Conservation (phyloP, 2,888 invertebrate species). For the Neoscelio sp. region DNA sequence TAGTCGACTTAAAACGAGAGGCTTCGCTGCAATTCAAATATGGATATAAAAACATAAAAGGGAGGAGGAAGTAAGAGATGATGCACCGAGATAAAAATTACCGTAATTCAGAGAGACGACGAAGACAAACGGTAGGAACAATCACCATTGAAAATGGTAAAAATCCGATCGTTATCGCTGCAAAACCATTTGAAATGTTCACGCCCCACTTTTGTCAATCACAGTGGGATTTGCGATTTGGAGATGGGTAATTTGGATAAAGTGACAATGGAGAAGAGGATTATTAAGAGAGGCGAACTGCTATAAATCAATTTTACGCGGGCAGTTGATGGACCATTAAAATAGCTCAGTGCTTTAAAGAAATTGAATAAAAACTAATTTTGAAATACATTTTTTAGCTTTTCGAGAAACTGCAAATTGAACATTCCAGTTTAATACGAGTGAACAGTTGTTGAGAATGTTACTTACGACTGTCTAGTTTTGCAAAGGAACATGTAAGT, state of each 20-base stretch:
- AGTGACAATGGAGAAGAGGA: slow-evolving; percentile 4
- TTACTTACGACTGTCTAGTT: slow-evolving; percentile 47
- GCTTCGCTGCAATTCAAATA: slow-evolving; percentile 35
- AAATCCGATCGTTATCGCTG: slow-evolving; percentile 67
- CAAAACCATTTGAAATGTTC: slow-evolving; percentile 62
- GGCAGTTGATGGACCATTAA: slow-evolving; percentile 12
- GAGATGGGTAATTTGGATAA: slow-evolving; percentile 30
- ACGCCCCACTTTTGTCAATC: slow-evolving; percentile 41
- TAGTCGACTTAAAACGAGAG: slow-evolving; percentile 45
- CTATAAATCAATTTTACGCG: slow-evolving; percentile 41
- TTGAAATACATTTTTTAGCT: too few species aligned
- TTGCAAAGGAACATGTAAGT: slow-evolving; percentile 38
- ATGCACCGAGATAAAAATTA: slow-evolving; percentile 62
- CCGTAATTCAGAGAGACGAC: slow-evolving; percentile 65
- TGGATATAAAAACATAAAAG: slow-evolving; percentile 35
- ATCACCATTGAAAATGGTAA: slow-evolving; percentile 68
- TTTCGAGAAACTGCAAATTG: too few species aligned
- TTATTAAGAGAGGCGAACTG: slow-evolving; percentile 12
- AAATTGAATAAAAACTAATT: slow-evolving; percentile 4
- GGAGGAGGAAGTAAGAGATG: slow-evolving; percentile 38
- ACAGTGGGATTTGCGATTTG: slow-evolving; percentile 42
- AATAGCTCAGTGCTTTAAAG: background rate
- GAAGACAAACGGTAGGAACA: slow-evolving; percentile 68
- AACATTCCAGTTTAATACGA: slow-evolving; percentile 16
- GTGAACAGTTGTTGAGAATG: slow-evolving; percentile 16